Base-by-base conservation (phyloP, 2,113 vertebrate species). In the Erythrocebus patas region DNA sequence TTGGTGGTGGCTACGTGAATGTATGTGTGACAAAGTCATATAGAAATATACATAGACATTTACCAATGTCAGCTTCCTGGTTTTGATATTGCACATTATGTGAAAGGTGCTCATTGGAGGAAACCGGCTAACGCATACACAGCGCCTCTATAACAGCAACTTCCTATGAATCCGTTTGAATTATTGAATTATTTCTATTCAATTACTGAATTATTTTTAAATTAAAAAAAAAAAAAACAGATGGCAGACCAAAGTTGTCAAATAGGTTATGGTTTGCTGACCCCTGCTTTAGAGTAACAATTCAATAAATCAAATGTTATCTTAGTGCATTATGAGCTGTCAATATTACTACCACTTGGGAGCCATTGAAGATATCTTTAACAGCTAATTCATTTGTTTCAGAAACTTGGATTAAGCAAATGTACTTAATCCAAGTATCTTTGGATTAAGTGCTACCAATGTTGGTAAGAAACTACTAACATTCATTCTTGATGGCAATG, bases 381-480 rank as follows among this genome's bases (percentile, higher is more conserved):
- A 75, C 73, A 93, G 27, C 80, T 83, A 78, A 64, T 32, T 48
- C 25, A 75, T 76, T 43, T 68, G 10, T 97, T 85, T 85, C 48
- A 75, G 93, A 73, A 92, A 95, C 35, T 88, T 86, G 25, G n/a
- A 57, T 43, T 59, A 88, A 93, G 48, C 66, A 61, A 96, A 59
- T 22, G 52, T 76, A 48, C 3, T 64, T 64, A 64, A 64, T 64
- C 27, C 61, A 64, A 30, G 12, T 64, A 64, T 64, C 61, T 64
- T 64, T 64, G 61, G 61, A 64, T 64, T 64, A 64, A 64, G 30
- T 64, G 30, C 61, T 64, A 64, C 61, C 61, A 64, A 14, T 64
- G 61, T 64, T 64, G 61, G 27, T 64, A 30, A 64, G 16, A 89
- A 78, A 92, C 72, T 85, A 59, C 84, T 55, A 89, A 43, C n/a